Conservation (phyloP, 2,113 vertebrate species). For the Plecturocebus donacophilus region DNA sequence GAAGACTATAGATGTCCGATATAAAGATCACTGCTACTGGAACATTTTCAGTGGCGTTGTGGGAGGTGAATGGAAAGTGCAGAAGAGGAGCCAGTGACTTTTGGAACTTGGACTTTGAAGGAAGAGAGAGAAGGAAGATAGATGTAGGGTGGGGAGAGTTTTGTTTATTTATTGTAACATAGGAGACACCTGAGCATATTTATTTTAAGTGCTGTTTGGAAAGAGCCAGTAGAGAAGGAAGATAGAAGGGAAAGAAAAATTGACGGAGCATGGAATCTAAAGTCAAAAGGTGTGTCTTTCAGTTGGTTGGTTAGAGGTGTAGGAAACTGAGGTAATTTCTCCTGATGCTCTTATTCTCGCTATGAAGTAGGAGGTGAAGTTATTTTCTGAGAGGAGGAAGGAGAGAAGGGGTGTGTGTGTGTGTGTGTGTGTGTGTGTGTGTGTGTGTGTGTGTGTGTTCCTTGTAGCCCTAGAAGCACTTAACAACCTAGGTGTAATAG, state of each 20-base stretch:
- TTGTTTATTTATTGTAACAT: constrained; percentile 31
- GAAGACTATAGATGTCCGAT: not conserved
- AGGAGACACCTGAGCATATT: not conserved
- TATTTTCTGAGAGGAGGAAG: not conserved
- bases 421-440: not conserved
- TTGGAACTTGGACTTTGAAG: constrained; percentile 36
- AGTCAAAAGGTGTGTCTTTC: not conserved
- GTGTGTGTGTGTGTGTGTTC: not conserved
- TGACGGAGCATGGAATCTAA: not conserved
- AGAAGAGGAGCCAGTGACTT: not conserved
- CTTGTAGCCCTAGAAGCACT: not conserved
- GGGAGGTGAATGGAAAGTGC: constrained; percentile 25
- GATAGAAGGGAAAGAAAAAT: constrained; percentile 20
- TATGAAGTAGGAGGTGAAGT: not conserved
- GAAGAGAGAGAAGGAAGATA: not conserved
- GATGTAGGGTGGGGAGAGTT: not conserved
- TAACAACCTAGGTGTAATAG: not conserved
- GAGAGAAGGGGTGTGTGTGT: not conserved
- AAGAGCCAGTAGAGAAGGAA: not conserved
- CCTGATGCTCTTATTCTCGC: not conserved
- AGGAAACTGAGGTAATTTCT: not conserved
- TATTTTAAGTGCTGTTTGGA: constrained; percentile 21
- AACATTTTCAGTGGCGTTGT: not conserved
- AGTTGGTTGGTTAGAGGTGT: not conserved
- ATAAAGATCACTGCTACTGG: constrained; percentile 31